Evolutionary conservation across 2,797 vertebrate species (phyloP).

Genomic region (Lepilemur septentrionalis): DNA sequence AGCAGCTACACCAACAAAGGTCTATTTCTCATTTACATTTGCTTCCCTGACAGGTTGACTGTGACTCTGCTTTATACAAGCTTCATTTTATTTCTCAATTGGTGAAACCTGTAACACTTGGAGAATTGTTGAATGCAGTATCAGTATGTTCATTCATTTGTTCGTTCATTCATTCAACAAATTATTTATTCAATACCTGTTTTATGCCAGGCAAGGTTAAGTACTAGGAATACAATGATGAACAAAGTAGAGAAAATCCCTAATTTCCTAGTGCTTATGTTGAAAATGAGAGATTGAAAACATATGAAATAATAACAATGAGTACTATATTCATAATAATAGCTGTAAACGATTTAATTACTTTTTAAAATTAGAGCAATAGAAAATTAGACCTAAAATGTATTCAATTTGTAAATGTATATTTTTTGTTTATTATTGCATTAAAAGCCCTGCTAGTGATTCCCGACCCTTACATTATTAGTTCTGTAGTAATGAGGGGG

Average conservation of each 20-base stretch:
- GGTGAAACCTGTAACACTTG: background rate
- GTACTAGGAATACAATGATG: background rate
- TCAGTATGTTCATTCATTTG: background rate
- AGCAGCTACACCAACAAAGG: background rate
- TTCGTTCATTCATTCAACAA: background rate
- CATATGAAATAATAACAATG: background rate
- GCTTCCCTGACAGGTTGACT: background rate
- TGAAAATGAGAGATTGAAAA: background rate
- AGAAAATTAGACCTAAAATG: background rate
- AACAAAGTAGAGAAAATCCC: background rate
- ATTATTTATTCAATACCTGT: background rate
- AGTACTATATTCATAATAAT: background rate
- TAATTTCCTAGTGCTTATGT: background rate
- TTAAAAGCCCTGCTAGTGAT: background rate
- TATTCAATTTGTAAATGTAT: background rate
- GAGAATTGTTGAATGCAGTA: background rate
- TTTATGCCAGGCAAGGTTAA: background rate
- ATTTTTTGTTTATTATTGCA: background rate
- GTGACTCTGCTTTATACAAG: background rate
- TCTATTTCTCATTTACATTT: background rate
- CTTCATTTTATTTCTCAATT: background rate
- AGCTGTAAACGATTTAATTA: background rate
- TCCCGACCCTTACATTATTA: background rate
- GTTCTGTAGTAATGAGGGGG: background rate
- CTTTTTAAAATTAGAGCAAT: background rate